Percentiles rank a stretch among this genome's conserved stretches.
These are phyloP conservation scores for Taurulus bubalis DNA, from an alignment of 2,113 vertebrate species.

Conservation along the genomic window DNA sequence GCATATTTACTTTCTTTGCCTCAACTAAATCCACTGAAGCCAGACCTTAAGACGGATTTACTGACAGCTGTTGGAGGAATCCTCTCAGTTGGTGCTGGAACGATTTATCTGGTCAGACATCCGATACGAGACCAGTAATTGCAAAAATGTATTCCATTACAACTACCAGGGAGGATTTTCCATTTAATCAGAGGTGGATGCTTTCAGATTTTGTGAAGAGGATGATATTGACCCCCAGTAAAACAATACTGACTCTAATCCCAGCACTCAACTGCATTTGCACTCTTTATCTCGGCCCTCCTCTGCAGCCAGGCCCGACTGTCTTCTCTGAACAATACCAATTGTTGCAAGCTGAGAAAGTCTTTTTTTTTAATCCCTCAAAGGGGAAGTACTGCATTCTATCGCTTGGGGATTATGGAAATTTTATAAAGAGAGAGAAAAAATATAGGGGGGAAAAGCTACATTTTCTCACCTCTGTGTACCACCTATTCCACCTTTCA, in stretches of 20 bases:
- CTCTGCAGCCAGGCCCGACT: conserved; percentile 55
- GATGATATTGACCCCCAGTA: conserved; percentile 23
- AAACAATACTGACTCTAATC: conserved; percentile 71
- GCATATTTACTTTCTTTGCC: background rate
- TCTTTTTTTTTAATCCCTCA: conserved; percentile 64
- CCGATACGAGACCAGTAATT: conserved; percentile 34
- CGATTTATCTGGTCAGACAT: conserved; percentile 26
- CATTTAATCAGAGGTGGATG: conserved; percentile 30
- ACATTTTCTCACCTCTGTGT: conserved; percentile 63
- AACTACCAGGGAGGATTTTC: conserved; percentile 30
- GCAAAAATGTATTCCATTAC: conserved; percentile 28
- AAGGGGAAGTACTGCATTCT: conserved; percentile 59
- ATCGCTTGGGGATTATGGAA: conserved; percentile 68
- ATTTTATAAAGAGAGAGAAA: conserved; percentile 49
- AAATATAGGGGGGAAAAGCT: conserved; percentile 24
- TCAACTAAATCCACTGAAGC: background rate
- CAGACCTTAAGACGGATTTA: background rate
- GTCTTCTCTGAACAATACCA: conserved; percentile 69
- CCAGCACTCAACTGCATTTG: conserved; percentile 59
- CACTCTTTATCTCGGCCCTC: conserved; percentile 65
- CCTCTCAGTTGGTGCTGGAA: background rate
- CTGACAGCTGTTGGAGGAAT: conserved; percentile 6
- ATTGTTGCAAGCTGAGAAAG: conserved; percentile 62
- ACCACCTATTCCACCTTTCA: conserved; percentile 63
- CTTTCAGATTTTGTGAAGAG: conserved; percentile 42